Evolutionary conservation across 2,797 vertebrate genomes (phyloP), one percentile per base, ranked within the genome.

Genomic region (Danio kyathit): DNA sequence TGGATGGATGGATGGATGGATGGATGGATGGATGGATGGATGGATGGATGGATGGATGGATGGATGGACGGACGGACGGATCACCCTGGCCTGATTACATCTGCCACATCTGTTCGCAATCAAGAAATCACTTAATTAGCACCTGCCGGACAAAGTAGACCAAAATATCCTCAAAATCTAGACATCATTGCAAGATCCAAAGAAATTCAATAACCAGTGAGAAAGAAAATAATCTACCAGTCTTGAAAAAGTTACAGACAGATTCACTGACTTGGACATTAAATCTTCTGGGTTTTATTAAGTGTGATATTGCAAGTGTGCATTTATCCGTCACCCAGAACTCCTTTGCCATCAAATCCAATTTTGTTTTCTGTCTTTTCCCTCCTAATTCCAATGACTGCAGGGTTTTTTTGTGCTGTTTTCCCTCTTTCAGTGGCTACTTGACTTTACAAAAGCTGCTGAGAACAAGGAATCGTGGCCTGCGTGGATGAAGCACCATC

Each of bases 361-460:
- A 48, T 46, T 61, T 41, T 82, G 86, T 85, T 79, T 88, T 85
- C 82, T 73, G 61, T 78, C 48, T 83, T 81, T 82, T 52, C 76
- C 66, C 83, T 83, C 67, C 85, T 74, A 80, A 80, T 59, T 46
- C 71, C 54, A 12, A 19, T 69, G 80, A 52, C 81, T 74, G 84
- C 85, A 77, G 29, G 79, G 75, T 29, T 79, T 82, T 85, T 77
- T 61, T 64, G 40, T 86, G 76, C 49, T 40, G 69, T 86, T 83
- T 76, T 83, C 86, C 74, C 82, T 75, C 81, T 72, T 79, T 81
- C 83, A 80, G 82, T 84, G 88, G 85, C 88, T 89, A 89, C 89
- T 90, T 83, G 88, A 89, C 87, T 79, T 80, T 83, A 76, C 82
- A 89, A 88, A 91, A 83, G 89, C 88, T 90, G 90, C 91, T 86